These are phyloP conservation scores for Pristionchus fissidentatus DNA, from an alignment of 2,888 invertebrate genomes.

Conservation along the genomic window DNA sequence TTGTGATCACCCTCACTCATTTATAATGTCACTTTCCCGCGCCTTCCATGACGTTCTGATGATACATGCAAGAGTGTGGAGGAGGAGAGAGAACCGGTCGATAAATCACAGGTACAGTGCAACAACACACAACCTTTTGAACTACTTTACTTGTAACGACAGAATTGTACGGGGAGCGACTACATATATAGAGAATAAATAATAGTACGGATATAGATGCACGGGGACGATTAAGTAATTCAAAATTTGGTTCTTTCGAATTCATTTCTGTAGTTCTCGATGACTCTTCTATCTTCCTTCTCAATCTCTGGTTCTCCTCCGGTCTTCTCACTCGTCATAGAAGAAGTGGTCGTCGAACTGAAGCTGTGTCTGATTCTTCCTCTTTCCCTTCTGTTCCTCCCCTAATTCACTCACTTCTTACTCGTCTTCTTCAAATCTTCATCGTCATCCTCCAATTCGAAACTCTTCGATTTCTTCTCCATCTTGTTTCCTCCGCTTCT, in stretches of 20 bases:
- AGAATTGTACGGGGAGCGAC: no score
- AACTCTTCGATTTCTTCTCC: background rate
- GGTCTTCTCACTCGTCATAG: background rate
- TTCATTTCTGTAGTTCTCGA: background rate
- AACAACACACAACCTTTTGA: background rate
- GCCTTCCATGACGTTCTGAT: background rate
- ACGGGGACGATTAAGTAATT: background rate
- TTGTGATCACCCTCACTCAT: background rate
- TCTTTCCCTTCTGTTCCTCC: background rate
- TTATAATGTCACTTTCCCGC: slow-evolving; percentile 39
- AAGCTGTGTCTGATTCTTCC: slow-evolving; percentile 15
- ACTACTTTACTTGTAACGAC: slow-evolving; percentile 9
- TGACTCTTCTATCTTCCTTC: background rate
- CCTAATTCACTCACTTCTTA: background rate
- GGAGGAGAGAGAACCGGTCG: slow-evolving; percentile 38
- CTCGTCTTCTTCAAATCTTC: background rate
- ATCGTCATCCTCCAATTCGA: background rate
- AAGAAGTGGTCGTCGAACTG: slow-evolving; percentile 29
- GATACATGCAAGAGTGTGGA: background rate
- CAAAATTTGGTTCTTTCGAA: slow-evolving; percentile 22
- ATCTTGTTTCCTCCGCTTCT: background rate
- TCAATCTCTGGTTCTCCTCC: slow-evolving; percentile 31
- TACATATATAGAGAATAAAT: background rate
- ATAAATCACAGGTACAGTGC: slow-evolving; percentile 22
- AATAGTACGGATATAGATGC: background rate